phyloP scores from a whole-genome alignment of 2,888 invertebrate genomes.

The Drosophila pseudotalamancana region DNA sequence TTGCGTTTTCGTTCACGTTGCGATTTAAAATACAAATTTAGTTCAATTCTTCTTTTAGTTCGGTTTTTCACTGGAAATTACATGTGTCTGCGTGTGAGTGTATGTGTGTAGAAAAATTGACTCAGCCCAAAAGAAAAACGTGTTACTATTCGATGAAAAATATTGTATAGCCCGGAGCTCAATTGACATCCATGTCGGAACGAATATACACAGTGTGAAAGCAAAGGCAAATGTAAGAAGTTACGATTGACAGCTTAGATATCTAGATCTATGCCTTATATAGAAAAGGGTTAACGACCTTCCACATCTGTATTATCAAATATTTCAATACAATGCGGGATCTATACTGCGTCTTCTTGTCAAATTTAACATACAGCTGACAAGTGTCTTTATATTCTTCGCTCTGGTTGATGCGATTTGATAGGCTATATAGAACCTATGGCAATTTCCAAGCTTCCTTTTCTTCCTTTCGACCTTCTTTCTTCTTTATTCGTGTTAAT shows the following conservation, averaged over 20 bases:
- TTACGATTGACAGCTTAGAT: background rate
- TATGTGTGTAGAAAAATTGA: constrained; percentile 4
- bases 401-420: no score
- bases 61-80: background rate
- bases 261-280: background rate
- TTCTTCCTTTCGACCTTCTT: no score
- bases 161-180: constrained; percentile 24
- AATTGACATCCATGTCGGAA: constrained; percentile 19
- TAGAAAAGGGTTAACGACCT: background rate
- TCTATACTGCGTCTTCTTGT: background rate
- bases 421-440: no score
- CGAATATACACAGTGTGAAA: constrained; percentile 31
- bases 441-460: no score
- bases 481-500: no score
- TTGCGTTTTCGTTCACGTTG: constrained; percentile 1
- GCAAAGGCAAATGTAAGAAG: constrained; percentile 1
- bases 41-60: background rate
- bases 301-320: no score
- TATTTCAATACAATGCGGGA: no score
- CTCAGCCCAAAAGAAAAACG: constrained; percentile 30
- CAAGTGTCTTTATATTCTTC: no score
- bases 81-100: constrained; percentile 1
- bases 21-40: constrained; percentile 16
- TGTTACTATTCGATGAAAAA: constrained; percentile 25
- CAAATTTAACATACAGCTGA: background rate